Percentiles rank a stretch among this genome's conserved stretches.
phyloP scores from a whole-genome alignment of 1,140 invertebrate genomes.

The Calosoma granatense region DNA sequence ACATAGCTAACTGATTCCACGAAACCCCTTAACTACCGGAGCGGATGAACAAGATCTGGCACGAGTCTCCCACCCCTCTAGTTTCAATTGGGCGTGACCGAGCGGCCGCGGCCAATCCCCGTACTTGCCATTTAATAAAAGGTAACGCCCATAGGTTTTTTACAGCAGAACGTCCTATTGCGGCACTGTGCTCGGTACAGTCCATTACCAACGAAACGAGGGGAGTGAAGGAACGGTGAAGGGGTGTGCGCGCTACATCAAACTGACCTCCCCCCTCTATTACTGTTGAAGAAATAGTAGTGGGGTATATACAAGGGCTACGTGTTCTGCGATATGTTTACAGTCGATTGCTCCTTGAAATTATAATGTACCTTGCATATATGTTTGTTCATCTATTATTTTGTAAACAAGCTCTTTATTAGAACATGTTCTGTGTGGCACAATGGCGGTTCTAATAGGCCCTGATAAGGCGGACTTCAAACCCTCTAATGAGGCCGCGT shows the following conservation, averaged over 20 bases:
- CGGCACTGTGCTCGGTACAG: slow-evolving; percentile 1
- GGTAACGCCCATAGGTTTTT: slow-evolving; percentile 21
- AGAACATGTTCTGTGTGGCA: slow-evolving; percentile 17
- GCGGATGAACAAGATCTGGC: background rate
- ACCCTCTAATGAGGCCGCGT: background rate
- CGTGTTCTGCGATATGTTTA: slow-evolving; percentile 7
- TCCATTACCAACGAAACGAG: background rate
- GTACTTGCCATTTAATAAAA: slow-evolving; percentile 27
- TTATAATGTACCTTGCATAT: slow-evolving; percentile 6
- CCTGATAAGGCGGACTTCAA: background rate
- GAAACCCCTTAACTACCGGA: slow-evolving; percentile 18
- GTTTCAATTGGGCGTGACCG: slow-evolving; percentile 11
- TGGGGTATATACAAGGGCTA: background rate
- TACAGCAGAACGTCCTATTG: slow-evolving; percentile 8
- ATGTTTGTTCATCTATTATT: slow-evolving; percentile 26
- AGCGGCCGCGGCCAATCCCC: slow-evolving; percentile 22
- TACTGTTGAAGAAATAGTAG: too few relatives aligned
- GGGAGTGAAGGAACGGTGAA: background rate
- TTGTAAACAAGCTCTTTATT: slow-evolving; percentile 33
- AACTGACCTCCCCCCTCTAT: background rate
- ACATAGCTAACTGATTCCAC: slow-evolving; percentile 33
- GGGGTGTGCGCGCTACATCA: background rate
- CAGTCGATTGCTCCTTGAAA: slow-evolving; percentile 8
- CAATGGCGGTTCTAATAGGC: background rate
- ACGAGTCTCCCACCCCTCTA: slow-evolving; percentile 4